Evolutionary conservation across 2,888 invertebrate genomes (phyloP), one percentile per base, ranked within the genome.

Genomic region (Drepanosiphum platanoidis): DNA sequence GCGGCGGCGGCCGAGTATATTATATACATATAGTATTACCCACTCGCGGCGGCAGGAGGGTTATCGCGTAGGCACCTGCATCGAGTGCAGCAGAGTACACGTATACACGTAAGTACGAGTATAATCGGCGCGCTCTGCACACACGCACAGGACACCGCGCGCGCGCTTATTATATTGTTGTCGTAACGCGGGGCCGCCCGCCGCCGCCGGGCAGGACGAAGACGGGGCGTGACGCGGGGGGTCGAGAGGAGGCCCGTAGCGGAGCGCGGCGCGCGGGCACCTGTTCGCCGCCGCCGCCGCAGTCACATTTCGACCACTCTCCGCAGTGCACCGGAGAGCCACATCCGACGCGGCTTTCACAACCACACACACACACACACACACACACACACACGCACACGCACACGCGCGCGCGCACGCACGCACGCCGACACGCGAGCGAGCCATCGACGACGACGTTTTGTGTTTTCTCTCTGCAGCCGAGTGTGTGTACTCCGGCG

Each of bases 261-360:
- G 52, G 18, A 4, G 52, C 42, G 39, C 30, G 32, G 8, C 27
- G 27, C 15, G 27, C 52, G 52, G 34, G 52, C 52, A 52, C 15
- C 52, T 75, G 52, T n/a, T n/a, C 18, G n/a, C 74, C 72, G 30
- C 11, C n/a, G n/a, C n/a, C n/a, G n/a, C n/a, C n/a, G n/a, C n/a
- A n/a, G n/a, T 46, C 64, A 30, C 64, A 11, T 52, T 18, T 52
- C 22, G 42, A 42, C 13, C 42, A 13, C n/a, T n/a, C n/a, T n/a
- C n/a, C n/a, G 13, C 52, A 52, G 18, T n/a, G 22, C 7, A 52
- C 52, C 18, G 52, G 18, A 5, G 58, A 75, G 75, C 58, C 58
- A 30, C 30, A 52, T 46, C 34, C 27, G 32, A 32, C 68, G 66
- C 34, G 80, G 80, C 80, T 81, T 81, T 81, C 80, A 81, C 80